Evolutionary conservation across 2,888 invertebrate species (phyloP).

Genomic region (Tridacna gigas): DNA sequence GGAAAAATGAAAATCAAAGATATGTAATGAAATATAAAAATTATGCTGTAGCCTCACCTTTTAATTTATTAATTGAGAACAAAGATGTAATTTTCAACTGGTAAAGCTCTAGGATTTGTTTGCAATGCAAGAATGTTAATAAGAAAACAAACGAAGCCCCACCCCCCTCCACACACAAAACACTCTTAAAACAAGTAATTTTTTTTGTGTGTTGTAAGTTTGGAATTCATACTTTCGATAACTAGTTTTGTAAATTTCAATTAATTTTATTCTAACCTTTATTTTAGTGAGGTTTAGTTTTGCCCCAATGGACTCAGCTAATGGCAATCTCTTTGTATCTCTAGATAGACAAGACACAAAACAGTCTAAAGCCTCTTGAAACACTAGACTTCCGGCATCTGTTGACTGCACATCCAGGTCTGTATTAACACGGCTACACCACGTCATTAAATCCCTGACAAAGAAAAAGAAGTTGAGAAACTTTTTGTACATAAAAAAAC

Average conservation of each 20-base stretch:
- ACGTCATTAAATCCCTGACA: slow-evolving; percentile 93
- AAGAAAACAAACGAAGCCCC: too few relatives aligned
- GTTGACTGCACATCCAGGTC: slow-evolving; percentile 89
- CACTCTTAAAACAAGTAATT: too few relatives aligned
- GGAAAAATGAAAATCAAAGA: neutral
- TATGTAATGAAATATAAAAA: neutral
- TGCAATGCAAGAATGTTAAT: too few relatives aligned
- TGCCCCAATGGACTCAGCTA: slow-evolving; percentile 89
- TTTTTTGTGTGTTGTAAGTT: too few relatives aligned
- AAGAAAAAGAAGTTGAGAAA: too few relatives aligned
- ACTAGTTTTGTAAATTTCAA: too few relatives aligned
- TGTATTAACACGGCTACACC: slow-evolving; percentile 92
- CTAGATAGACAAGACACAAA: slow-evolving; percentile 92
- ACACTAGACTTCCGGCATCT: slow-evolving; percentile 85
- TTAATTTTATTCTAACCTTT: slow-evolving; percentile 69
- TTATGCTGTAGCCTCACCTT: too few relatives aligned
- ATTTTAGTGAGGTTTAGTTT: slow-evolving; percentile 90
- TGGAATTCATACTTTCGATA: too few relatives aligned
- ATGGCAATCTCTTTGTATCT: slow-evolving; percentile 86
- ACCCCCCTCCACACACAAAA: too few relatives aligned
- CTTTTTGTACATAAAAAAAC: neutral
- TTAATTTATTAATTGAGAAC: too few relatives aligned
- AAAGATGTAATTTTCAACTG: too few relatives aligned
- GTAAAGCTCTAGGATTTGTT: too few relatives aligned
- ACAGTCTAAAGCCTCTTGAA: slow-evolving; percentile 94